Percentiles rank a stretch among this genome's conserved stretches.
phyloP scores from a whole-genome alignment of 2,797 vertebrate genomes.

The Pterois miles region DNA sequence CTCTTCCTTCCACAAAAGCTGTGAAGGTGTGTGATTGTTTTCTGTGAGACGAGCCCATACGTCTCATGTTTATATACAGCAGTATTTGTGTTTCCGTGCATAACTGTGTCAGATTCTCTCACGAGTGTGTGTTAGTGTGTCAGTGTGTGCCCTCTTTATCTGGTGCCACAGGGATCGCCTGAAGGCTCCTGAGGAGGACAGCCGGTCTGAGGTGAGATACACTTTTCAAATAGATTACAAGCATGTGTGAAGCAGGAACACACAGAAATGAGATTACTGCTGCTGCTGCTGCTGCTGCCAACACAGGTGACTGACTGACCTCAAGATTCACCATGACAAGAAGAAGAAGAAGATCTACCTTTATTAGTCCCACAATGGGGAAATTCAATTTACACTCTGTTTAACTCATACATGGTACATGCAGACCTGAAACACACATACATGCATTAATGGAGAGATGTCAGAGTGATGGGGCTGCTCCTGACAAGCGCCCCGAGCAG shows the following conservation, averaged over 20 bases:
- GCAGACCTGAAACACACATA: too few species aligned
- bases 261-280: not conserved
- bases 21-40: conserved; percentile 8
- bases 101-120: conserved; percentile 73
- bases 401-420: too few species aligned
- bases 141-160: conserved; percentile 80
- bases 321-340: conserved; percentile 28
- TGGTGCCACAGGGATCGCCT: conserved; percentile 68
- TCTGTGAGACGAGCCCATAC: not conserved
- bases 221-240: not conserved
- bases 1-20: conserved; percentile 37
- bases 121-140: conserved; percentile 85
- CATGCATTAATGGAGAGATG: too few species aligned
- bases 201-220: conserved; percentile 7
- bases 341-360: too few species aligned
- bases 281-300: not conserved
- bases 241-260: not conserved
- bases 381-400: too few species aligned
- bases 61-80: conserved; percentile 23
- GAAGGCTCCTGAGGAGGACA: conserved; percentile 43
- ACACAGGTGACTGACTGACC: not conserved
- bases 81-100: conserved; percentile 64
- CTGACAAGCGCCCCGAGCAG: too few species aligned
- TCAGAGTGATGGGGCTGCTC: too few species aligned
- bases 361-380: too few species aligned